Evolutionary conservation across 2,113 vertebrate genomes (phyloP).

Genomic region (Philantomba maxwellii): DNA sequence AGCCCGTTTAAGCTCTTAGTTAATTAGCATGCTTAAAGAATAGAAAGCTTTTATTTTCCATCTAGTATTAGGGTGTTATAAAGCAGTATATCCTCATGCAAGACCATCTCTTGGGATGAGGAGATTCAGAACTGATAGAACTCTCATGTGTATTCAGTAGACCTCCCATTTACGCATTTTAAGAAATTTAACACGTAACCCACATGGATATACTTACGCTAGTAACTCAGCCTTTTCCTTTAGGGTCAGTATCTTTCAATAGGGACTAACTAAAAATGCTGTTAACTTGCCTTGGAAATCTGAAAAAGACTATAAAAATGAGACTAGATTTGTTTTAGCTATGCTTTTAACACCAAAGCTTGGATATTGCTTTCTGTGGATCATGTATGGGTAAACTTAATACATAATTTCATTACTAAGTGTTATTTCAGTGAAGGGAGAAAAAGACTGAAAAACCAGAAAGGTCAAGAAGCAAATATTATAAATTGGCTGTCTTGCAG

Average conservation of each 20-base stretch:
- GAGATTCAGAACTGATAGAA: background rate
- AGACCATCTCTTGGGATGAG: background rate
- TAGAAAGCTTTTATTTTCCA: background rate
- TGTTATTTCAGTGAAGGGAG: slow-evolving; percentile 21
- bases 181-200: background rate
- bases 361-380: slow-evolving; percentile 33
- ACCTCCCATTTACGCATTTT: slow-evolving; percentile 5
- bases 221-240: slow-evolving; percentile 13
- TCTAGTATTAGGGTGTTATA: background rate
- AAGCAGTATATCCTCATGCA: background rate
- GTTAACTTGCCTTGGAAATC: background rate
- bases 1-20: background rate
- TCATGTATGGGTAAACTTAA: background rate
- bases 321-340: background rate
- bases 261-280: slow-evolving; percentile 8
- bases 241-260: background rate
- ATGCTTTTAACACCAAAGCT: background rate
- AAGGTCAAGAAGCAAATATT: slow-evolving; percentile 34
- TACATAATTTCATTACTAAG: background rate
- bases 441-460: background rate
- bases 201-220: background rate
- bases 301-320: slow-evolving; percentile 9
- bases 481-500: slow-evolving; percentile 76
- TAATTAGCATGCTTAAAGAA: background rate
- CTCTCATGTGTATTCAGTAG: background rate